Conservation (phyloP, 2,113 vertebrate genomes). For the Tyto alba region DNA sequence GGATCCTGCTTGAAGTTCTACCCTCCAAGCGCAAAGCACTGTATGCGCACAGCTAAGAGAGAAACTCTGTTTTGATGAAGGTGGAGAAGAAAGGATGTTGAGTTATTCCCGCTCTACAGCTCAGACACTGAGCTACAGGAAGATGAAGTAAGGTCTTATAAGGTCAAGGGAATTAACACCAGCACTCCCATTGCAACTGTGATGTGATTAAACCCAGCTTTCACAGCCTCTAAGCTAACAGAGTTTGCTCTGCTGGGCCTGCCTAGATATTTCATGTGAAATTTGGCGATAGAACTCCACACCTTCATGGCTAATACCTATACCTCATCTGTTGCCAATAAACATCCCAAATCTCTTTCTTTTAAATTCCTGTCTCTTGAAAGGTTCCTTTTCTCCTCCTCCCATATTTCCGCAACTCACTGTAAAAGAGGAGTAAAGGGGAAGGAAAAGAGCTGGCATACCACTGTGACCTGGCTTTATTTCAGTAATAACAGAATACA, state of each 20-base stretch:
- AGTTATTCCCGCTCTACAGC: neutral
- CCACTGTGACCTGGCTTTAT: neutral
- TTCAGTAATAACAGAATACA: neutral
- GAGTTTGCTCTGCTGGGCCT: neutral
- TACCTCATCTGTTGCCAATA: neutral
- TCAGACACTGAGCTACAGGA: neutral
- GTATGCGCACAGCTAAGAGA: neutral
- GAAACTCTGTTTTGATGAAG: neutral
- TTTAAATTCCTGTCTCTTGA: neutral
- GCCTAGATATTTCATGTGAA: too few relatives aligned
- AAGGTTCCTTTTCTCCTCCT: neutral
- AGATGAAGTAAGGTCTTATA: neutral
- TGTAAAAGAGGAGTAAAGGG: neutral
- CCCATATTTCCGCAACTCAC: neutral
- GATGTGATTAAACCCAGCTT: neutral
- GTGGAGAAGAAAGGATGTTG: neutral
- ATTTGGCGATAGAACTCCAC: neutral
- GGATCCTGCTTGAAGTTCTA: neutral
- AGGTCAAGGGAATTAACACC: neutral
- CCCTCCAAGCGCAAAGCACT: neutral
- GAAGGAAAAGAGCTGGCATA: neutral
- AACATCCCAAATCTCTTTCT: neutral
- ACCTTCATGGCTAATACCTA: neutral
- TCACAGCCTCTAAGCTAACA: neutral
- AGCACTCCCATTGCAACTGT: neutral